phyloP scores from a whole-genome alignment of 2,113 vertebrate genomes.

The Ptilonorhynchus violaceus region DNA sequence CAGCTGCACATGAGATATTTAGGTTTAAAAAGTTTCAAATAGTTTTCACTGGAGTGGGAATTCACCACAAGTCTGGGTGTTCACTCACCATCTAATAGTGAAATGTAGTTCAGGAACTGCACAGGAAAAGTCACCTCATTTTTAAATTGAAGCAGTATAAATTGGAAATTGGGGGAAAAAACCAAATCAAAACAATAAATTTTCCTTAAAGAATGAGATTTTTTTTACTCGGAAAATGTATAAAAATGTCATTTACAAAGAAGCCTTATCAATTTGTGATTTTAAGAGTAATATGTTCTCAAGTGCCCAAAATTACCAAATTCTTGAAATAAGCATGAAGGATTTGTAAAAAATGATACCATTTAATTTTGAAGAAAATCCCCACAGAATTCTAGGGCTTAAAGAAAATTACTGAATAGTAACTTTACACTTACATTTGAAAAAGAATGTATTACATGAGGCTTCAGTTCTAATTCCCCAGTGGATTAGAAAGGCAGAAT shows the following conservation, averaged over 20 bases:
- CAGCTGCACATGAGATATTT: neutral
- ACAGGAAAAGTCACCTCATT: neutral
- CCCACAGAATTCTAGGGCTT: neutral
- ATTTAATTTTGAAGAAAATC: slow-evolving; percentile 21
- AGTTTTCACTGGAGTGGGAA: neutral
- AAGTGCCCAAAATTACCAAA: neutral
- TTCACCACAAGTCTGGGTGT: neutral
- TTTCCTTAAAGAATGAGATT: neutral
- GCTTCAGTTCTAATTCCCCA: neutral
- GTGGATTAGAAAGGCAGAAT: neutral
- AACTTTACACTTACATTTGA: neutral
- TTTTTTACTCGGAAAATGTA: neutral
- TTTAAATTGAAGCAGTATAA: neutral
- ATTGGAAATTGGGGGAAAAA: neutral
- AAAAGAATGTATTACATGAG: neutral
- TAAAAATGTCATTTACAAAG: neutral
- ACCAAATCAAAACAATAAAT: neutral
- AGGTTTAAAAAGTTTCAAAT: neutral
- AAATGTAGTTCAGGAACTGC: neutral
- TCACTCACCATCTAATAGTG: neutral
- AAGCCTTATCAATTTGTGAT: neutral
- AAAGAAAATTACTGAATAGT: neutral
- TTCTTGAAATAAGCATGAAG: slow-evolving; percentile 1
- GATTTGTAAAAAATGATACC: neutral
- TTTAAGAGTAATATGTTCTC: neutral